Evolutionary conservation across 2,797 vertebrate species (phyloP), one percentile per base, ranked within the genome.

Genomic region (Rhyacichthys aspro): DNA sequence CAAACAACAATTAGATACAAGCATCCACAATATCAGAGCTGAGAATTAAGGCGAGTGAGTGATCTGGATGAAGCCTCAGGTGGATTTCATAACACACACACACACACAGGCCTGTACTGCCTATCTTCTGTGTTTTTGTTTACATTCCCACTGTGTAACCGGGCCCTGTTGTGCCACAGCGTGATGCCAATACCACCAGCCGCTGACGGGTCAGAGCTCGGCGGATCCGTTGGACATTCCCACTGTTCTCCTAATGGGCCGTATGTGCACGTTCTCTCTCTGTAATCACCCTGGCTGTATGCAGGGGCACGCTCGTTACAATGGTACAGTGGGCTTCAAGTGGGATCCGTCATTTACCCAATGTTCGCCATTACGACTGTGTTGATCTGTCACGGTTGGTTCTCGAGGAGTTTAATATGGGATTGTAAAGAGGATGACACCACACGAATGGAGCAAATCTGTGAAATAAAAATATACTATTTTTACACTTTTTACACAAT

Each of bases 101-200:
- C 69, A 14, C 53, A 55, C 16, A 43, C n/a, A 59, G 11, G n/a
- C 42, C 49, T 28, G 18, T 45, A 18, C 50, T 56, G 18, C 16
- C 61, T 36, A 59, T 59, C 58, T 62, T 52, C 45, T 74, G 41
- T 76, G 81, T 86, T 86, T 79, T 81, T 86, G 82, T 88, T 86
- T 83, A 83, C 72, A 72, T 73, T 56, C n/a, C 4, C 5, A 0
- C 49, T 3, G 61, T 68, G 44, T 72, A 45, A 69, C 54, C 19
- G 2, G 28, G 9, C 11, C 39, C 50, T 19, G 15, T 61, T 67
- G 54, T 57, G 49, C 70, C 83, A 69, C 84, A 60, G 80, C 62
- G 60, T 71, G 86, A 81, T 8, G 17, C 78, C 77, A 69, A 84
- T 77, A 69, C 42, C 28, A 28, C 55, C 47, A 32, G 63, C 67